Evolutionary conservation across 2,888 invertebrate genomes (phyloP), one percentile per base, ranked within the genome.

Genomic region (Tanytarsus gracilentus): DNA sequence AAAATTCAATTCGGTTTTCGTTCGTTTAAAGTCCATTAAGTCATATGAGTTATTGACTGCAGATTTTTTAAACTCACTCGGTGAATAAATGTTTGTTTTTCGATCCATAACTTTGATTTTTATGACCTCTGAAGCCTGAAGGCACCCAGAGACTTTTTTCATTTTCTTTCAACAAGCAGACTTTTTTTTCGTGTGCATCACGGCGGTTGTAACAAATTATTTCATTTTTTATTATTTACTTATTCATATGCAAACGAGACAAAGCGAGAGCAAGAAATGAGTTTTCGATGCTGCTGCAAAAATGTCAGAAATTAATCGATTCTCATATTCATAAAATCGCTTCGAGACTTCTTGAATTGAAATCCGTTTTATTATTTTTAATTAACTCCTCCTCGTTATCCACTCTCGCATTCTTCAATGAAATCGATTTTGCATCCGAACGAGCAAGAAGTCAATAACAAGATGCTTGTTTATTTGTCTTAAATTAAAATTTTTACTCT

Each of bases 61-160:
- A 9, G n/a, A 33, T 33, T 33, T n/a, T 33, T 33, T n/a, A n/a
- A 33, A 11, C 33, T 11, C 50, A 14, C 6, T 6, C 3, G 27
- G 30, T n/a, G 26, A 55, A 55, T 55, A 55, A 55, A 55, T 55
- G 39, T 55, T 55, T 55, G 53, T 55, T 55, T 55, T 55, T 55
- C 53, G 39, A 39, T 55, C 33, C n/a, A 55, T 55, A 55, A 23
- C 25, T 33, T 52, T 55, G 53, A 55, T 39, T 55, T 55, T 55
- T 55, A 55, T 55, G 53, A 30, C 53, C 26, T n/a, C 16, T 9
- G 30, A 52, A 33, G 49, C 26, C 52, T 21, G n/a, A 52, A n/a
- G 25, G 48, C n/a, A n/a, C n/a, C n/a, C n/a, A 29, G 9, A 9
- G 9, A 29, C 29, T 8, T 29, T 29, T 23, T 8, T 23, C 50